These are phyloP conservation scores for Dascyllus trimaculatus DNA, from an alignment of 2,113 vertebrate genomes.

Conservation along the genomic window DNA sequence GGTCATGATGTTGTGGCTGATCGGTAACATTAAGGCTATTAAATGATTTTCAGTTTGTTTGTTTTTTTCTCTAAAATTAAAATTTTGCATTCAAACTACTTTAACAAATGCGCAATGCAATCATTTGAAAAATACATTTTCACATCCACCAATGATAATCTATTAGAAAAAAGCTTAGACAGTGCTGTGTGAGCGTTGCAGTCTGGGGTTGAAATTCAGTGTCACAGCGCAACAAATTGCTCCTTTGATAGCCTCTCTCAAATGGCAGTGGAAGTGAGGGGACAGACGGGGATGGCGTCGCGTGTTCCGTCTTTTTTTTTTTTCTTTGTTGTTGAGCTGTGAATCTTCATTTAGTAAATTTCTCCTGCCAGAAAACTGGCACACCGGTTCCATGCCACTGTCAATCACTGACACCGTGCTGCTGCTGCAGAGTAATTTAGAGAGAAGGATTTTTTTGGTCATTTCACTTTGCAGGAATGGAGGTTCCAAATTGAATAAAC, in stretches of 20 bases:
- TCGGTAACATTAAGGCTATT: no score
- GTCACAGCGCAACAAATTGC: neutral
- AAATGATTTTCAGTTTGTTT: no score
- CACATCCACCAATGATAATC: constrained; percentile 8
- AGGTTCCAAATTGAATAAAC: neutral
- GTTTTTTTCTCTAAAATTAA: neutral
- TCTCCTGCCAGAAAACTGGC: constrained; percentile 29
- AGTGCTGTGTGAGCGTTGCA: neutral
- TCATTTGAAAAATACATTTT: neutral
- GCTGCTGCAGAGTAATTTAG: constrained; percentile 24
- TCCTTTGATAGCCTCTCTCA: constrained; percentile 26
- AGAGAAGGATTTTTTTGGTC: neutral
- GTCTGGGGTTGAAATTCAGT: neutral
- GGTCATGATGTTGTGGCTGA: no score
- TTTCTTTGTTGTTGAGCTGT: constrained; percentile 34
- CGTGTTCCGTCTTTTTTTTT: constrained; percentile 1
- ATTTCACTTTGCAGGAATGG: constrained; percentile 2
- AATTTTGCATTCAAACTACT: neutral
- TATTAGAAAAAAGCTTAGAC: neutral
- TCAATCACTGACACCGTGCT: constrained; percentile 28
- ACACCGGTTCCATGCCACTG: constrained; percentile 38
- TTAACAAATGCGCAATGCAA: neutral
- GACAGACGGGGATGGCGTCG: constrained; percentile 4
- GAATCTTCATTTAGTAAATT: constrained; percentile 54
- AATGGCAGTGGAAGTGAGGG: neutral